Evolutionary conservation across 2,797 vertebrate species (phyloP).

Genomic region (Eulemur mongoz): DNA sequence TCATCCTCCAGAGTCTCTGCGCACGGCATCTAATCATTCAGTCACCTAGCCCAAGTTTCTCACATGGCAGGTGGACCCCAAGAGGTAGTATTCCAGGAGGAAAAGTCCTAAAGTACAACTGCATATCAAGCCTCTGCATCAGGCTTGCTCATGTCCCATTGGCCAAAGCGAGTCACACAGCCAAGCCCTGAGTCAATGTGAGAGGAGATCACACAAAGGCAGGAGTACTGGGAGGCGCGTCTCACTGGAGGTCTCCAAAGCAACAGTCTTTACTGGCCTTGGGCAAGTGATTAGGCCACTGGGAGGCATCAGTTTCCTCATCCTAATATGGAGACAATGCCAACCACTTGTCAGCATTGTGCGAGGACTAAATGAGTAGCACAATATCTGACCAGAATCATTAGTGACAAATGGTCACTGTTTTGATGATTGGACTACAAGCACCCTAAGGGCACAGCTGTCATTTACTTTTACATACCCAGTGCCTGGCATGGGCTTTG

Average conservation of each 20-base stretch:
- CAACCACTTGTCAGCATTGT: not conserved
- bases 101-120: not conserved
- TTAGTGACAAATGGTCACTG: not conserved
- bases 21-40: not conserved
- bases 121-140: not conserved
- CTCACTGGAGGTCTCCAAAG: not conserved
- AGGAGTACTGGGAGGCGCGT: not conserved
- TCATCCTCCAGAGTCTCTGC: not conserved
- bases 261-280: not conserved
- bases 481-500: not conserved
- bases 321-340: not conserved
- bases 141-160: conserved; percentile 6
- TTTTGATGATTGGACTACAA: not conserved
- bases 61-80: not conserved
- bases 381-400: not conserved
- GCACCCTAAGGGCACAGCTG: not conserved
- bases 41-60: not conserved
- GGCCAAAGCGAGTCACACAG: conserved; percentile 4
- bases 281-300: not conserved
- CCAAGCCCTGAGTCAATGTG: not conserved
- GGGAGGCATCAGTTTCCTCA: not conserved
- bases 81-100: conserved; percentile 14
- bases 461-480: not conserved
- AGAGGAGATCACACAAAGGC: not conserved
- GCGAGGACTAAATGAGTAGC: not conserved